Conservation (phyloP, 2,888 invertebrate species). For the Calliopum simillimum region DNA sequence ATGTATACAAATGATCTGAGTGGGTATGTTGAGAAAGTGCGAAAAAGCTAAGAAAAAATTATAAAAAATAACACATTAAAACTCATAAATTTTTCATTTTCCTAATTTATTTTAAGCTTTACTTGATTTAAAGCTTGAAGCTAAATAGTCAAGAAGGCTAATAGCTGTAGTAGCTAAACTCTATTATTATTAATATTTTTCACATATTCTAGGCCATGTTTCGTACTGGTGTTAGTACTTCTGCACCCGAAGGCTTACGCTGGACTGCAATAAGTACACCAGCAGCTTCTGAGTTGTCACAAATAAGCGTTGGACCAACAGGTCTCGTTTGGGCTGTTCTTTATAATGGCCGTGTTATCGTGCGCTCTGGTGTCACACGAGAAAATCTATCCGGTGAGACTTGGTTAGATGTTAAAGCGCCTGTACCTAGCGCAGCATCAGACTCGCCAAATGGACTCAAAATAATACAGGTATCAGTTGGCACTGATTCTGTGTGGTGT, state of each 20-base stretch:
- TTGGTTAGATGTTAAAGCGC: slow-evolving; percentile 86
- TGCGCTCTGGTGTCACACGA: slow-evolving; percentile 85
- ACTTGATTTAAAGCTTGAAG: too few species aligned
- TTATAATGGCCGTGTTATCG: slow-evolving; percentile 84
- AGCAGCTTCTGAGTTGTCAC: slow-evolving; percentile 83
- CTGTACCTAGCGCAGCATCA: slow-evolving; percentile 65
- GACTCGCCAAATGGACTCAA: slow-evolving; percentile 71
- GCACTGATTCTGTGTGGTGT: slow-evolving; percentile 81
- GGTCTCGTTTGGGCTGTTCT: slow-evolving; percentile 90
- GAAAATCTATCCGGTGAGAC: slow-evolving; percentile 74
- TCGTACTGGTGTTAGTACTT: slow-evolving; percentile 82
- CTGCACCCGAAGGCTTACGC: slow-evolving; percentile 86
- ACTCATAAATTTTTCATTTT: too few species aligned
- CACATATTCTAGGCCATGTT: slow-evolving; percentile 78
- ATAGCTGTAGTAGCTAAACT: too few species aligned
- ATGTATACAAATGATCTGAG: too few species aligned
- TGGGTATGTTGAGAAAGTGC: too few species aligned
- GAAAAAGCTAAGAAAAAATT: too few species aligned
- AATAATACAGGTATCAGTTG: slow-evolving; percentile 83
- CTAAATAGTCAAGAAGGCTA: too few species aligned
- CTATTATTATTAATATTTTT: too few species aligned
- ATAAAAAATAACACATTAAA: too few species aligned
- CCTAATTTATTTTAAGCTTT: background rate
- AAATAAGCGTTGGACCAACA: slow-evolving; percentile 86
- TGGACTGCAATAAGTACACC: slow-evolving; percentile 86